These are phyloP conservation scores for Lampris megalopsis DNA, from an alignment of 2,113 vertebrate species.

Conservation along the genomic window DNA sequence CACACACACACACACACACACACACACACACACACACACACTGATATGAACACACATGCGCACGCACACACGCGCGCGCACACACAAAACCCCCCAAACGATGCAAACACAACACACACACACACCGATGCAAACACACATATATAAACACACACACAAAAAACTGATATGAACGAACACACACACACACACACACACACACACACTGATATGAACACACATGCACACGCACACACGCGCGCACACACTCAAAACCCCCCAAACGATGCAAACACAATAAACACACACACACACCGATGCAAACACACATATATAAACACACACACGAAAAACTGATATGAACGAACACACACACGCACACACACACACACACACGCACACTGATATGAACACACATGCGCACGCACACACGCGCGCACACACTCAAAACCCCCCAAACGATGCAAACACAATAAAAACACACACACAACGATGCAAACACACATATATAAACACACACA, in stretches of 20 bases:
- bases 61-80: conserved; percentile 11
- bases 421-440: too few relatives aligned
- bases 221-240: too few relatives aligned
- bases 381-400: background rate
- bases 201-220: background rate
- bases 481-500: too few relatives aligned
- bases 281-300: too few relatives aligned
- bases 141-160: background rate
- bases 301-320: too few relatives aligned
- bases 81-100: background rate
- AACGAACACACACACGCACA: background rate
- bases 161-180: background rate
- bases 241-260: too few relatives aligned
- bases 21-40: conserved; percentile 9
- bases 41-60: conserved; percentile 8
- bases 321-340: too few relatives aligned
- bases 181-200: conserved; percentile 10
- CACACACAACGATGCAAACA: too few relatives aligned
- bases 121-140: background rate
- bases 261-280: too few relatives aligned
- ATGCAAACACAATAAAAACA: too few relatives aligned
- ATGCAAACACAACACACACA: background rate
- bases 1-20: conserved; percentile 15
- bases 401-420: too few relatives aligned
- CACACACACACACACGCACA: background rate